phyloP scores from a whole-genome alignment of 2,113 vertebrate genomes.

The Nyctibius bracteatus region DNA sequence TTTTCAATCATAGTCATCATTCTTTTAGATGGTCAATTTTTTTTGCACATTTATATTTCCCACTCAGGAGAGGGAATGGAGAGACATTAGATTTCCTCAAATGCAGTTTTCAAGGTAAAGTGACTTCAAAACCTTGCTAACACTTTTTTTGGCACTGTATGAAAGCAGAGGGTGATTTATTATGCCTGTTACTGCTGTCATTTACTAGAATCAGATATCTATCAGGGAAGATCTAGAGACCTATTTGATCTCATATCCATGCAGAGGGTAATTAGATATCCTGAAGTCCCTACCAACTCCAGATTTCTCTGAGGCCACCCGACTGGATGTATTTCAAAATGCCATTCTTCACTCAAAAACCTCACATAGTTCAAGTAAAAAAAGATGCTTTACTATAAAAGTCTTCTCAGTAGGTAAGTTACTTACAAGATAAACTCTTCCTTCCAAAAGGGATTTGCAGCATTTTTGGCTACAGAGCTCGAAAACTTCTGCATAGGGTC shows the following conservation, averaged over 20 bases:
- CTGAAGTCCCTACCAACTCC: not conserved
- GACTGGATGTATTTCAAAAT: not conserved
- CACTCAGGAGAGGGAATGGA: not conserved
- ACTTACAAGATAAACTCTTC: slow-evolving; percentile 94
- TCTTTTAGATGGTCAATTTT: not conserved
- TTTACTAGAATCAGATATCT: not conserved
- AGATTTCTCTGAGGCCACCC: not conserved
- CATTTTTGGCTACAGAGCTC: slow-evolving; percentile 74
- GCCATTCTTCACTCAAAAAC: not conserved
- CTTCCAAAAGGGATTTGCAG: slow-evolving; percentile 81
- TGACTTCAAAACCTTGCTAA: not conserved
- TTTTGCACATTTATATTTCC: not conserved
- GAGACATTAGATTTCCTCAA: not conserved
- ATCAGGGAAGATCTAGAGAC: not conserved
- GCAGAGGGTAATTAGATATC: not conserved
- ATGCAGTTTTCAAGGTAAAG: not conserved
- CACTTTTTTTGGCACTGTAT: not conserved
- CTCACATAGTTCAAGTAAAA: not conserved
- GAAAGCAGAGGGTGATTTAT: not conserved
- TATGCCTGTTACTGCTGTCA: not conserved
- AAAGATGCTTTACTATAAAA: not conserved
- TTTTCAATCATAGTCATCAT: not conserved
- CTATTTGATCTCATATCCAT: not conserved
- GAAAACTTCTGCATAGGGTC: slow-evolving; percentile 87
- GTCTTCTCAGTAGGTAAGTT: not conserved